Evolutionary conservation across 2,797 vertebrate genomes (phyloP), one percentile per base, ranked within the genome.

Genomic region (Chanos chanos): DNA sequence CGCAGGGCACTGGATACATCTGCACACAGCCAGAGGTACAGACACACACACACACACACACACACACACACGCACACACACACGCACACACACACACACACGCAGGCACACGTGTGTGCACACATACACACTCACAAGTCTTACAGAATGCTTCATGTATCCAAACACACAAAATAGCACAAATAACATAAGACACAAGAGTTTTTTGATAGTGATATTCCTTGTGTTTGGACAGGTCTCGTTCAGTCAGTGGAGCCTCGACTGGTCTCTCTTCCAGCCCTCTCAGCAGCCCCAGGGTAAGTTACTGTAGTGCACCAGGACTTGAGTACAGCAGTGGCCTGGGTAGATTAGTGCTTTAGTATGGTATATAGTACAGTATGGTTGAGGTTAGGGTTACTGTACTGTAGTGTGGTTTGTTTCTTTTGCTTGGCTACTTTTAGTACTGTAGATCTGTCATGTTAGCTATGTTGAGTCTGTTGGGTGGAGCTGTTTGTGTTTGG

Each of bases 191-290:
- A 40, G 16, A 37, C 21, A 7, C 30, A n/a, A 49, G 22, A 5
- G 22, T n/a, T 22, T 19, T 7, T 44, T 52, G 16, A 66, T 25
- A 52, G n/a, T 31, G 13, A 33, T 43, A 18, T 76, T n/a, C 24
- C 13, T 18, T 31, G 31, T 54, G n/a, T 56, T 31, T 13, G 34
- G 41, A 30, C 49, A 96, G 94, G 83, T 96, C 94, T 66, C 91
- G 93, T 8, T 95, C 93, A 1, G 93, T 96, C 66, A 96, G 94
- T 1, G 94, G 94, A 16, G 94, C 94, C 0, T 95, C 94, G 16
- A 94, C 93, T 0, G 92, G 94, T 55, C 87, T 96, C 64, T 96
- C 93, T 36, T 87, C 83, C 64, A 90, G 89, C 66, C 89, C 89
- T 24, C 85, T 90, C 63, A 90, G 83, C 80, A 90, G 94, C 77